Evolutionary conservation across 2,888 invertebrate genomes (phyloP).

Genomic region (Auanema sp.): DNA sequence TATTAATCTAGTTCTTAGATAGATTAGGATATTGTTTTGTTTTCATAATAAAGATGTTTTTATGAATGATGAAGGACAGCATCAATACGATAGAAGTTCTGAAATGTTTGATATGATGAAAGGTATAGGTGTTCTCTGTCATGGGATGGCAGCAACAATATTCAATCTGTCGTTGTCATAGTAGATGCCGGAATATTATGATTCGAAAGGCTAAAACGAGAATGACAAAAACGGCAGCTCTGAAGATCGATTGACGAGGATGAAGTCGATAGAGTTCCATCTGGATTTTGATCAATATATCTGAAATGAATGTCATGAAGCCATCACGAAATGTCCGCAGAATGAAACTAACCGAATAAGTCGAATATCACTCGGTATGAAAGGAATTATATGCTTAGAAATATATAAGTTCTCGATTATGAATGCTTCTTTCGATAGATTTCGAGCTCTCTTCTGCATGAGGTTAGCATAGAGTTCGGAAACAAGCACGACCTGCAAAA

Average conservation of each 20-base stretch:
- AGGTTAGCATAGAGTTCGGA: slow-evolving; percentile 63
- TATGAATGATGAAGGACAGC: no score
- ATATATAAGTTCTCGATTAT: slow-evolving; percentile 64
- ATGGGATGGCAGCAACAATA: no score
- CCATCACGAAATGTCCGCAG: neutral
- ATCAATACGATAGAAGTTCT: no score
- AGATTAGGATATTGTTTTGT: no score
- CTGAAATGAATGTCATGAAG: slow-evolving; percentile 14
- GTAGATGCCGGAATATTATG: slow-evolving; percentile 11
- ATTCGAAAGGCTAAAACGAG: slow-evolving; percentile 51
- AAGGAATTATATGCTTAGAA: slow-evolving; percentile 64
- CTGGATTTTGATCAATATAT: slow-evolving; percentile 59
- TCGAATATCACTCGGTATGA: slow-evolving; percentile 63
- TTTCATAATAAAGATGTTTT: no score
- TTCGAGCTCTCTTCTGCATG: slow-evolving; percentile 61
- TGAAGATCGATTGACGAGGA: slow-evolving; percentile 55
- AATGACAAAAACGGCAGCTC: slow-evolving; percentile 63
- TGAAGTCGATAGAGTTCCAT: slow-evolving; percentile 50
- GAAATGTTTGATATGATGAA: no score
- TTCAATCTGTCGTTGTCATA: no score
- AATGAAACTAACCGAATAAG: slow-evolving; percentile 49
- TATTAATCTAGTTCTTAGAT: no score
- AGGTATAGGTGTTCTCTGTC: no score
- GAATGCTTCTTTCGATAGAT: slow-evolving; percentile 59
- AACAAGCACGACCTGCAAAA: slow-evolving; percentile 62